These are phyloP conservation scores for Sialia sialis DNA, from an alignment of 2,113 vertebrate genomes.

Conservation along the genomic window DNA sequence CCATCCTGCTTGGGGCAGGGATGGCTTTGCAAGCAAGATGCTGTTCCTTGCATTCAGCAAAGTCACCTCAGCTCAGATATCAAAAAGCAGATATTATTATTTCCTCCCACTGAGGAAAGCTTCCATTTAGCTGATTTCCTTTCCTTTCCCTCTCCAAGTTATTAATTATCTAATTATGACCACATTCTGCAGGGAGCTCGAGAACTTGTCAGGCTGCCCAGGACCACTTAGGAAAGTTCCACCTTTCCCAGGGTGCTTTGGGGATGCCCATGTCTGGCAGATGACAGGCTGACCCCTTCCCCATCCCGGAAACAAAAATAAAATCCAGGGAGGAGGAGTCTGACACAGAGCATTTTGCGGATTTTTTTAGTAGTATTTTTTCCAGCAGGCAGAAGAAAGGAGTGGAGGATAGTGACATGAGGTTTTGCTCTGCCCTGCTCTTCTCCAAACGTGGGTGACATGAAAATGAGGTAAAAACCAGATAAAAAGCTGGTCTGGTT, in stretches of 20 bases:
- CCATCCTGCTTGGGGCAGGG: not conserved
- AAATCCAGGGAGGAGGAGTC: not conserved
- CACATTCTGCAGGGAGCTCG: conserved; percentile 52
- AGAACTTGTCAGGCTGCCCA: conserved; percentile 65
- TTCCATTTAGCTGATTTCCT: conserved; percentile 63
- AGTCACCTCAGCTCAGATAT: conserved; percentile 58
- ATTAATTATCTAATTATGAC: conserved; percentile 77
- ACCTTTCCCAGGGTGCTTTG: not conserved
- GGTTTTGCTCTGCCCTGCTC: not conserved
- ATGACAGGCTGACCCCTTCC: not conserved
- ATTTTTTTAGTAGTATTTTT: not conserved
- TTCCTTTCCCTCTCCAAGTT: not conserved
- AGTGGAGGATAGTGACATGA: accelerated
- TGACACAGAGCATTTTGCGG: accelerated
- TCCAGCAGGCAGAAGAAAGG: not conserved
- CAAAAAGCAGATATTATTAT: conserved; percentile 57
- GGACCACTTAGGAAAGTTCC: conserved; percentile 34
- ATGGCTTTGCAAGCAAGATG: not conserved
- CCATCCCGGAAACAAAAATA: not conserved
- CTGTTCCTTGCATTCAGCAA: conserved; percentile 1
- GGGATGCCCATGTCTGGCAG: not conserved
- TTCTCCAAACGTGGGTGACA: not conserved
- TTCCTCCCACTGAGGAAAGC: conserved; percentile 71
- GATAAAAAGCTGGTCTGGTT: not conserved
- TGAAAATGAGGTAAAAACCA: not conserved